Percentiles rank a stretch among this genome's conserved stretches.
Conservation (phyloP, 2,797 vertebrate genomes). For the Brachyalestes nurse region DNA sequence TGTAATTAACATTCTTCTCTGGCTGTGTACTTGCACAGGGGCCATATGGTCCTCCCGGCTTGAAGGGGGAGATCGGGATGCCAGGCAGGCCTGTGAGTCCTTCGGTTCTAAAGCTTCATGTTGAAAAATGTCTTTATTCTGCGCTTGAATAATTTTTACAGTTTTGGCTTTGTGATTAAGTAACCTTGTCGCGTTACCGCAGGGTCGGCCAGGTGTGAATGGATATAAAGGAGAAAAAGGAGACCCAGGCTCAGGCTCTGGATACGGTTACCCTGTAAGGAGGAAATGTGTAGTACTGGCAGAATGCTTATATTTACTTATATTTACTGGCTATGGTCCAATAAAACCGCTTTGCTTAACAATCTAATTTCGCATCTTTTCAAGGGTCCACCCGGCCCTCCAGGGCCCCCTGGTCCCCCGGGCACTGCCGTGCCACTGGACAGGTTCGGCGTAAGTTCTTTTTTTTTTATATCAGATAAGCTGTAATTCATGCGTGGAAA, state of each 20-base stretch:
- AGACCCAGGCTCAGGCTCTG: conserved; percentile 70
- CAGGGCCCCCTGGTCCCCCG: conserved; percentile 82
- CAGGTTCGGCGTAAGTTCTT: conserved; percentile 77
- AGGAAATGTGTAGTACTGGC: background rate
- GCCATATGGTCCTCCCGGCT: conserved; percentile 75
- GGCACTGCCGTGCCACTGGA: conserved; percentile 70
- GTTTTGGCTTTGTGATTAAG: background rate
- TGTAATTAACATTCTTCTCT: conserved; percentile 15
- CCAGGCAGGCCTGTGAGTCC: conserved; percentile 93
- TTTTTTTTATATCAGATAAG: conserved; percentile 23
- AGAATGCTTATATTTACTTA: background rate
- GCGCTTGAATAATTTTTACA: background rate
- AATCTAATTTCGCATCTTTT: background rate
- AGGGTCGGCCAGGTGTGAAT: conserved; percentile 95
- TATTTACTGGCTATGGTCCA: background rate
- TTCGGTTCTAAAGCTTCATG: conserved; percentile 1
- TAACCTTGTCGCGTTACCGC: conserved; percentile 28
- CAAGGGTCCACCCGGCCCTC: conserved; percentile 82
- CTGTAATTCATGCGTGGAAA: conserved; percentile 38
- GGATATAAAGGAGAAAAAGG: conserved; percentile 96
- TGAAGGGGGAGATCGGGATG: conserved; percentile 96
- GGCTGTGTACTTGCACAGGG: conserved; percentile 67
- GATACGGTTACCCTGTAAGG: conserved; percentile 81
- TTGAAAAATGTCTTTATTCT: background rate
- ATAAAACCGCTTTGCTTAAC: background rate